Base-by-base conservation (phyloP, 2,888 invertebrate species). In the Tuberolachnus salignus region DNA sequence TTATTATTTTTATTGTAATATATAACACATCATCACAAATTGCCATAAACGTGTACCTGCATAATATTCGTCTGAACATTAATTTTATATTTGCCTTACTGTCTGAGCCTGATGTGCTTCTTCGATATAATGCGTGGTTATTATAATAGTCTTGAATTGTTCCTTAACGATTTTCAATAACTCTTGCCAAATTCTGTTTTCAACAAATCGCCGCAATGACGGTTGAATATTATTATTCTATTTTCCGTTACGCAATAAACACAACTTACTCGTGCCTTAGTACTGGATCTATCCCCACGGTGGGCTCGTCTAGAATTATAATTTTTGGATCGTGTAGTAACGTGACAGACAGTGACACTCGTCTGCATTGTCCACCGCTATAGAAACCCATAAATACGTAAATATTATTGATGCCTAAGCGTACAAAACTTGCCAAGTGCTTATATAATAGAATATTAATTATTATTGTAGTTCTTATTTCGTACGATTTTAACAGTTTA, bases 81-180 rank as follows among this genome's bases (percentile, higher is more conserved):
- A n/a, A n/a, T n/a, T n/a, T 59, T 59, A 9, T 63, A 1, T 34
- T 23, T 55, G 10, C 21, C 57, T 53, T 73, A 64, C 73, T 6
- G 42, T 64, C 4, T 73, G 64, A 16, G 63, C 51, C 42, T 42
- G 51, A 1, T 42, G 42, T 53, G 63, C 73, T 73, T 73, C 73
- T 73, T 73, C 73, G n/a, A 73, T 44, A 42, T 73, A 73, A 73
- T 73, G 73, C 19, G 73, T 73, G 9, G 73, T 73, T 34, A 73
- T 73, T 51, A 73, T 53, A 42, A 73, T 64, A 16, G 73, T 73
- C 21, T 73, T 73, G 3, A 11, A 13, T 73, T 73, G 61, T 4
- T 23, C 53, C 6, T 53, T 64, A 2, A 63, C 64, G 14, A 80
- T 70, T 80, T 70, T 34, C 10, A 80, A 34, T 26, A 80, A 21